Conservation (phyloP, 2,888 invertebrate genomes). For the Allygus modestus region DNA sequence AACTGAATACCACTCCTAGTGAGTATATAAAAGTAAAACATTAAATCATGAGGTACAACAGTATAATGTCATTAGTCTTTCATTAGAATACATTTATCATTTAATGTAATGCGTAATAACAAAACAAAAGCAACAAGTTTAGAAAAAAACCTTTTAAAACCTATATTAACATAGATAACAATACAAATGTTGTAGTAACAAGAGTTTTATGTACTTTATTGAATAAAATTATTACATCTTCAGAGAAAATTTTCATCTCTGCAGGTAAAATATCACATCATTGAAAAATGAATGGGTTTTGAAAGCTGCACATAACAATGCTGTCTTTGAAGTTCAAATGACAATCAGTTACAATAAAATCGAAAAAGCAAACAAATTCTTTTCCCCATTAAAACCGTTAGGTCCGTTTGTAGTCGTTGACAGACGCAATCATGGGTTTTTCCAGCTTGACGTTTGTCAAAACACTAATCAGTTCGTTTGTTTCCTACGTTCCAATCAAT, state of each 20-base stretch:
- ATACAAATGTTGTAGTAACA: no score
- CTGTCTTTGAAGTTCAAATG: slow-evolving; percentile 14
- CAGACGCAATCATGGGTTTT: slow-evolving; percentile 41
- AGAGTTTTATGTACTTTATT: no score
- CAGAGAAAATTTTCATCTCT: not conserved
- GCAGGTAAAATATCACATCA: not conserved
- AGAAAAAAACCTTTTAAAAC: no score
- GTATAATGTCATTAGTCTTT: no score
- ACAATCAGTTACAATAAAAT: slow-evolving; percentile 34
- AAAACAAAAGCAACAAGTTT: no score
- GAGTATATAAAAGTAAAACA: no score
- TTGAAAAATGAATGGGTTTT: not conserved
- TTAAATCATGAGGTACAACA: no score
- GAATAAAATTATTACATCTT: no score
- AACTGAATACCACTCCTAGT: no score
- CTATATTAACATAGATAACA: no score
- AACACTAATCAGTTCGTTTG: slow-evolving; percentile 45
- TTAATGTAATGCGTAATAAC: no score
- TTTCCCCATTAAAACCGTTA: slow-evolving; percentile 31
- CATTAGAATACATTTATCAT: no score
- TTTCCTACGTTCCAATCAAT: slow-evolving; percentile 26
- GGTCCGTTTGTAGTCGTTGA: slow-evolving; percentile 25
- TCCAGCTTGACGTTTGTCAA: slow-evolving; percentile 35
- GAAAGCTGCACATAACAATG: not conserved
- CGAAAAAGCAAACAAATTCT: slow-evolving; percentile 24